Base-by-base conservation (phyloP, 2,888 invertebrate genomes). In the Troilus luridus region DNA sequence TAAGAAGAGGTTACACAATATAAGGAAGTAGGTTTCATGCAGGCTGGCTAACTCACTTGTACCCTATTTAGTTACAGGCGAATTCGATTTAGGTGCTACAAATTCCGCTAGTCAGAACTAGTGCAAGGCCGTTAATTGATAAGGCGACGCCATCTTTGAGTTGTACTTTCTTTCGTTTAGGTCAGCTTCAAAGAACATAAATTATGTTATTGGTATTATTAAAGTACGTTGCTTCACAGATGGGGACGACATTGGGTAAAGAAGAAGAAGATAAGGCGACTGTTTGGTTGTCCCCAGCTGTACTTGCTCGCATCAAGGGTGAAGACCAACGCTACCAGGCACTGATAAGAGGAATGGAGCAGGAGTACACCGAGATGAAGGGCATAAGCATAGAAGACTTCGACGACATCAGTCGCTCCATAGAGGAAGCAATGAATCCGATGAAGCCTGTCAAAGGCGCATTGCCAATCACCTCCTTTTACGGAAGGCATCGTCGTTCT, bases 241-340 rank as follows among this genome's bases (percentile, higher is more conserved):
- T 64, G 89, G 89, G 54, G 14, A 62, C 54, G 89, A 64, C 89
- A n/a, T 54, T 64, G 21, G 89, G 27, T n/a, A 64, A 89, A 19
- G 89, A 89, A n/a, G 88, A 89, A 14, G 62, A 41, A 64, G 89
- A 89, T 3, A 24, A 58, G 12, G 1, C 60, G 12, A 72, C 67
- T 10, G 27, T 90, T 8, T 77, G 72, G 72, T 77, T 90, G 17
- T 90, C 90, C 12, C 67, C 67, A 5, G n/a, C 56, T 2, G 90
- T 72, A 27, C 6, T 77, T 3, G 90, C 90, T 11, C 67, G 90
- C 24, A 90, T 90, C 14, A 72, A 24, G 54, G 90, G 72, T 17
- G 90, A 90, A n/a, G 90, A 90, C 9, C 9, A 90, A 0, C 72
- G 9, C n/a, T 90, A 90, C 67, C 67, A 59, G 59, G 56, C 77